Evolutionary conservation across 2,113 vertebrate species (phyloP), one percentile per base, ranked within the genome.

Genomic region (Seriola dumerili): DNA sequence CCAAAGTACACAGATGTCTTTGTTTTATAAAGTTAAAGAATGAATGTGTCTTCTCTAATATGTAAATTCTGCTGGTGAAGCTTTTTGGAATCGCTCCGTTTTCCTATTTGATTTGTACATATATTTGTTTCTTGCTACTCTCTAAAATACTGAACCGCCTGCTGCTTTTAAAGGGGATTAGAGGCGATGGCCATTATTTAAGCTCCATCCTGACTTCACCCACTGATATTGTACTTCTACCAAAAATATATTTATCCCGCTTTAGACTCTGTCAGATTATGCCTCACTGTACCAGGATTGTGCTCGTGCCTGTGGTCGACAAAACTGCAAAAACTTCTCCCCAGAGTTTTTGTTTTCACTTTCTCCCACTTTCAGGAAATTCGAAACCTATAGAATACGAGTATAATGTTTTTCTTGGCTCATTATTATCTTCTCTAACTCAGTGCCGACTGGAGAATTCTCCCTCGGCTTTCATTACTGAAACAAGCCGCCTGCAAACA

Each of bases 131-230:
- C 14, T 38, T 29, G 13, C 14, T 17, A 5, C 38, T 74, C 44
- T 34, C 25, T 64, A 40, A 52, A 71, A 38, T 5, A 13, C 23
- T 23, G 44, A 25, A 70, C 3, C 2, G 3, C 72, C 52, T 77
- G 64, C 72, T 74, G 70, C 73, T 84, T 86, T 81, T 46, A 54
- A 75, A 81, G 54, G 48, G 70, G 80, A 84, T 86, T 71, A 84
- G 55, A 68, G 36, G 46, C 54, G 58, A 76, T 57, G 65, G 64
- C 2, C 7, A 11, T 78, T 81, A 64, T 76, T 81, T 58, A 76
- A 84, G 48, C 78, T 52, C 52, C 23, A 21, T 50, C 34, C 48
- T 0, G 19, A 72, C 74, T 78, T 63, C 36, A 62, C 66, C 23
- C 12, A 11, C 55, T 76, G 48, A 69, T 76, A 29, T 25, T 80